Base-by-base conservation (phyloP, 2,888 invertebrate genomes). In the Oscheius sp. region DNA sequence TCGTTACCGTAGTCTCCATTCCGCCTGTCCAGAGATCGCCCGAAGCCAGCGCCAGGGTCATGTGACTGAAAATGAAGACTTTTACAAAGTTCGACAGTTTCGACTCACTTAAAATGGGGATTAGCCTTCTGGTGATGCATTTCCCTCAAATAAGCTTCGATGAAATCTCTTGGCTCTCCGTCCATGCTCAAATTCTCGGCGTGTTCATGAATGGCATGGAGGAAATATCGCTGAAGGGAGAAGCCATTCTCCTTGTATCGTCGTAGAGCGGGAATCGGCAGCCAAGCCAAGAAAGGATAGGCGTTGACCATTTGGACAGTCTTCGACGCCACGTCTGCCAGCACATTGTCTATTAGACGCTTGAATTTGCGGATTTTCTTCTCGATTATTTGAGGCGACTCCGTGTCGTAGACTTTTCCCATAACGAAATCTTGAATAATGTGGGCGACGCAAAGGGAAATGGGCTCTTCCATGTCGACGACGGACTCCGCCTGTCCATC, bases 1-100 rank as follows among this genome's bases (percentile, higher is more conserved):
- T 83, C 3, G 88, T 85, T 13, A 87, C 83, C 6, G 82, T 85
- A 9, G 87, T 87, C 69, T 88, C 88, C 84, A 88, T 81, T 16
- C 88, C 88, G 13, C 86, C 88, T n/a, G 87, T 86, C 88, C 88
- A 88, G 72, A 88, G 77, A 63, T 88, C 88, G 9, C 86, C 87
- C 16, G 85, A 77, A 16, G 82, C 80, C n/a, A 87, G 69, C 3
- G 83, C 81, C 29, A 84, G 73, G 41, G 86, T 83, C 43, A 81
- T 56, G 45, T 84, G 77, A 13, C 87, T 87, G 63, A 63, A 79
- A 76, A 49, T 41, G 23, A 1, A 49, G 23, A 23, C 27, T 45
- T 27, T 45, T 18, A 52, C n/a, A 46, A 9, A n/a, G 43, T 52
- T 12, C 3, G 46, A 23, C 27, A 21, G 43, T 2, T 29, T 13